Percentiles rank a stretch among this genome's conserved stretches.
These are phyloP conservation scores for Nannoperca australis DNA, from an alignment of 2,797 vertebrate species.

Conservation along the genomic window DNA sequence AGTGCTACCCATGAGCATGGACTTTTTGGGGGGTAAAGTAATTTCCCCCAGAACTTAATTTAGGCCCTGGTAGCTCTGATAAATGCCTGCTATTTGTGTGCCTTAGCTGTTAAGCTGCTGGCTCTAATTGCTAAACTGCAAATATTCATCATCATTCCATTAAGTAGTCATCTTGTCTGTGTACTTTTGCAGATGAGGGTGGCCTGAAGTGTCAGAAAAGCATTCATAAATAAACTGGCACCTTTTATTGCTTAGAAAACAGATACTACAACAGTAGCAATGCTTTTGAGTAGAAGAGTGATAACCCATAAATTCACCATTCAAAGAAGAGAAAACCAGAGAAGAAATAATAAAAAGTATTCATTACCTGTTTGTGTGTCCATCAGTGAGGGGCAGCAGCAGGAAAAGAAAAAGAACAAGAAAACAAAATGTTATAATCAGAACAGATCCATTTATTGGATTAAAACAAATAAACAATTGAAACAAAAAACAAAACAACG, in stretches of 20 bases:
- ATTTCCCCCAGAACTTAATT: no score
- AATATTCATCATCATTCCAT: slow-evolving; percentile 55
- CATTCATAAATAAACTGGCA: slow-evolving; percentile 21
- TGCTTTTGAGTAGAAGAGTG: not conserved
- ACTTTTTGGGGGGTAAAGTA: no score
- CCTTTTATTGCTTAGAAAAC: slow-evolving; percentile 13
- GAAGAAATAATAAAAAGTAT: slow-evolving; percentile 10
- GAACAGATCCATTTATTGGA: not conserved
- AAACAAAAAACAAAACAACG: not conserved
- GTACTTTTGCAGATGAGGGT: slow-evolving; percentile 28
- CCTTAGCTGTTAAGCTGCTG: slow-evolving; percentile 30
- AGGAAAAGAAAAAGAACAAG: slow-evolving; percentile 7
- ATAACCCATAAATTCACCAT: not conserved
- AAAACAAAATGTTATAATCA: slow-evolving; percentile 1
- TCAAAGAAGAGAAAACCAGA: slow-evolving; percentile 7
- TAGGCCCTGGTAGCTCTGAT: slow-evolving; percentile 8
- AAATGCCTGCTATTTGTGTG: slow-evolving; percentile 36
- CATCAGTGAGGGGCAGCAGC: slow-evolving; percentile 18
- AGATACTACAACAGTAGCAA: slow-evolving; percentile 5
- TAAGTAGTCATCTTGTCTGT: slow-evolving; percentile 38
- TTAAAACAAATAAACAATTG: not conserved
- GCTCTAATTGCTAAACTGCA: slow-evolving; percentile 49
- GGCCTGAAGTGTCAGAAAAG: slow-evolving; percentile 27
- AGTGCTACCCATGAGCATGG: no score
- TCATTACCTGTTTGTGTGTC: slow-evolving; percentile 71